Evolutionary conservation across 2,113 vertebrate species (phyloP).

Genomic region (Semicossyphus pulcher): DNA sequence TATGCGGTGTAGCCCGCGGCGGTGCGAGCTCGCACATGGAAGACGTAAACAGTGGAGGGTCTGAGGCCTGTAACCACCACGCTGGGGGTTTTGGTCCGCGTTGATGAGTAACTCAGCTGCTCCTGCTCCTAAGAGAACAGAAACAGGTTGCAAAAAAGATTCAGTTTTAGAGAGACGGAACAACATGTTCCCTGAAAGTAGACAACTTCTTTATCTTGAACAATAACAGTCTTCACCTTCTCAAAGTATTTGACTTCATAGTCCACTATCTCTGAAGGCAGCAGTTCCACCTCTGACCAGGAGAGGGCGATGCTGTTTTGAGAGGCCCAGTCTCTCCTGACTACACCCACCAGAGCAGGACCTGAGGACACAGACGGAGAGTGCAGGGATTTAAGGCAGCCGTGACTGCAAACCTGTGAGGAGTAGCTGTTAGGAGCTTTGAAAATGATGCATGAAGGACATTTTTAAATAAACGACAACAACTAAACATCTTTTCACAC

Average conservation of each 20-base stretch:
- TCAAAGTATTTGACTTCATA: conserved; percentile 99
- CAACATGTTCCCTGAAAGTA: no score
- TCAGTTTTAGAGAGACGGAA: neutral
- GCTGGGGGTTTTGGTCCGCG: conserved; percentile 91
- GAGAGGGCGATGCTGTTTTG: conserved; percentile 97
- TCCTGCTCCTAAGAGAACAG: conserved; percentile 88
- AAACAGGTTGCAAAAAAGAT: neutral
- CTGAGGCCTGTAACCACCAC: conserved; percentile 94
- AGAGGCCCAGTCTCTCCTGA: conserved; percentile 96
- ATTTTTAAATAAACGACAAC: neutral
- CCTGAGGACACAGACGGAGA: conserved; percentile 76
- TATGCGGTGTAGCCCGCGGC: conserved; percentile 93
- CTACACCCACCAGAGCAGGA: conserved; percentile 92
- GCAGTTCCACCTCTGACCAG: conserved; percentile 94
- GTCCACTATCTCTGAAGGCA: conserved; percentile 91
- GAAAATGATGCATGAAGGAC: neutral
- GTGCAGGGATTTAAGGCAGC: conserved; percentile 4
- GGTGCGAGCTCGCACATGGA: conserved; percentile 94
- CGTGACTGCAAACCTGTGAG: conserved; percentile 12
- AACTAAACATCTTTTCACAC: neutral
- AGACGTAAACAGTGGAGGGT: conserved; percentile 93
- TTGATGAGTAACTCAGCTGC: conserved; percentile 97
- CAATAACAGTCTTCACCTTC: conserved; percentile 84
- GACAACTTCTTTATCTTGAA: no score
- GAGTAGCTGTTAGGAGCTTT: neutral